Evolutionary conservation across 2,888 invertebrate species (phyloP), one percentile per base, ranked within the genome.

Genomic region (Augiades crinisus): DNA sequence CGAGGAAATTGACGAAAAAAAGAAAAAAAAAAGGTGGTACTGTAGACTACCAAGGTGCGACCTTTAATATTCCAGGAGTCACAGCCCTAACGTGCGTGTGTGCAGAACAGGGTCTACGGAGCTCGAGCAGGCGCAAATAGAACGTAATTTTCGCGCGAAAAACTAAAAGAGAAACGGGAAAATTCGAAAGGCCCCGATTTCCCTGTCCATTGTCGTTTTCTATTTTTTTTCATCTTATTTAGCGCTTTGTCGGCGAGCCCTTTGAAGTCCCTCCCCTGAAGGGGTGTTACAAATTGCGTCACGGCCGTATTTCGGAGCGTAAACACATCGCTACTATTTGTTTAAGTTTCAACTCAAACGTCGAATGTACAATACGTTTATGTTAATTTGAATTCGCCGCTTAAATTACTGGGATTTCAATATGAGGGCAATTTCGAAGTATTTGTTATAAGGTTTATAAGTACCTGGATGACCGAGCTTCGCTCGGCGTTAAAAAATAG

Each of bases 211-310:
- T 88, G 84, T 85, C 85, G 84, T 81, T 80, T 74, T 68, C 79
- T 51, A 17, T 77, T 80, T 78, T 78, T 84, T 87, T 85, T 86
- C 88, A 83, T 87, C 86, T 88, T 89, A 88, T 89, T 89, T 87
- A 84, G 81, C 83, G 83, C 87, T 88, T 87, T 89, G 88, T 88
- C 87, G 88, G 86, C 79, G 65, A 65, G 79, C 77, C 78, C 86
- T 89, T 89, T 88, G 88, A 88, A 81, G 88, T 87, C 65, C 61
- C 63, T 68, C 73, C 71, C 72, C 65, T 63, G 59, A 62, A 68
- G 74, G 81, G 80, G 82, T 81, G 82, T 78, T 75, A 78, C 85
- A 86, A 86, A 89, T 88, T 88, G 82, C 86, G 85, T 83, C 81
- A 81, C 78, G 78, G 72, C 69, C 72, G 78, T 72, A 75, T 78